Base-by-base conservation (phyloP, 2,888 invertebrate species). In the Chironomus tentans region DNA sequence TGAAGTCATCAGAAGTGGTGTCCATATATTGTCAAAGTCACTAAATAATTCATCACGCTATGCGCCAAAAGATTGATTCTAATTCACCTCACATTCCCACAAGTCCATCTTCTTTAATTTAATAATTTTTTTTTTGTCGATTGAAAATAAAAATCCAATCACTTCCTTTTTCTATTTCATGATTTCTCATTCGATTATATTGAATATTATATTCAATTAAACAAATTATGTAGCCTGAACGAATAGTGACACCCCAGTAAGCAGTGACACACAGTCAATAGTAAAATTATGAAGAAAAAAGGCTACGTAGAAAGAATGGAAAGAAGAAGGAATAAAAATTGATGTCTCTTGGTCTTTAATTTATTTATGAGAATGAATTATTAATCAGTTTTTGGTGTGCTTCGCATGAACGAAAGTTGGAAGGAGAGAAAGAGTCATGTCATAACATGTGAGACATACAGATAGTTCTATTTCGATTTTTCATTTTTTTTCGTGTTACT, bases 341-440 rank as follows among this genome's bases (percentile, higher is more conserved):
- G 46, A 65, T 70, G 22, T 50, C 24, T 21, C 24, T 22, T 50
- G 56, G 18, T 47, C 22, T 50, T 72, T 71, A 71, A 72, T 72
- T 61, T 72, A 72, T 72, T 62, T 72, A 72, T 72, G 62, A 50
- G 62, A 24, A 61, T 72, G 72, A 72, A 72, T 72, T 72, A 72
- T 72, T 72, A 72, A 72, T 72, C 56, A 22, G 21, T 38, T 28
- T 68, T 21, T 28, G 21, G 65, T 65, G 56, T 56, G 56, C 56
- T 18, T 56, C 65, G 68, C 71, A 61, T 28, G 56, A 38, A 22
- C 12, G 71, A 38, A 38, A 38, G 38, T 38, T 38, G 46, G 13
- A 69, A 5, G 47, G 24, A n/a, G 21, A 47, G 12, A 69, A 28
- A 38, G 38, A 38, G 38, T 38, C 38, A 38, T 38, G 38, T 38